phyloP scores from a whole-genome alignment of 35 echinoderm and acorn worm species.

The Lytechinus variegatus region DNA sequence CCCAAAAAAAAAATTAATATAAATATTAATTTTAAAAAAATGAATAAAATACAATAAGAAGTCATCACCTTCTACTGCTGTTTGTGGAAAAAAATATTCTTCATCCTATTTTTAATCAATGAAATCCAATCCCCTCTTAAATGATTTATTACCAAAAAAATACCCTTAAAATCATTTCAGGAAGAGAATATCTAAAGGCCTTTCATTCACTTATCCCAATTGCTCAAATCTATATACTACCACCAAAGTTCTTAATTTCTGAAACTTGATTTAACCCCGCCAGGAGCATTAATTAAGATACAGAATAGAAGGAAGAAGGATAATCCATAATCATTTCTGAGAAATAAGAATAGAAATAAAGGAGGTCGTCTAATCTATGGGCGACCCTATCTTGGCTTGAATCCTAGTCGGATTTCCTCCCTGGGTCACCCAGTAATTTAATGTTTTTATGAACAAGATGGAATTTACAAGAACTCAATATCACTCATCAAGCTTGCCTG shows the following conservation, averaged over 20 bases:
- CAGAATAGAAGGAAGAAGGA: background rate
- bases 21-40: too few relatives aligned
- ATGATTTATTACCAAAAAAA: background rate
- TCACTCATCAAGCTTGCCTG: background rate
- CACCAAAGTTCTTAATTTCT: background rate
- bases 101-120: background rate
- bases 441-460: background rate
- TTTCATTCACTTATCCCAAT: background rate
- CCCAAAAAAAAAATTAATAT: too few relatives aligned
- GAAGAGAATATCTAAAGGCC: background rate
- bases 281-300: background rate
- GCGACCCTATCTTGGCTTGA: background rate
- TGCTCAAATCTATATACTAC: background rate
- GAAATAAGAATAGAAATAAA: background rate
- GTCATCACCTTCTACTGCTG: background rate
- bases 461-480: background rate
- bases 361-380: conserved; percentile 8
- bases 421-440: background rate
- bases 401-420: background rate
- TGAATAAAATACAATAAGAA: background rate
- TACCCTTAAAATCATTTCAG: background rate
- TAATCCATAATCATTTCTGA: conserved; percentile 14
- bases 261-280: background rate
- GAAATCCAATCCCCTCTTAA: background rate
- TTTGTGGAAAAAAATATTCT: background rate